Conservation (phyloP, 2,113 vertebrate genomes). For the Butorides virescens region DNA sequence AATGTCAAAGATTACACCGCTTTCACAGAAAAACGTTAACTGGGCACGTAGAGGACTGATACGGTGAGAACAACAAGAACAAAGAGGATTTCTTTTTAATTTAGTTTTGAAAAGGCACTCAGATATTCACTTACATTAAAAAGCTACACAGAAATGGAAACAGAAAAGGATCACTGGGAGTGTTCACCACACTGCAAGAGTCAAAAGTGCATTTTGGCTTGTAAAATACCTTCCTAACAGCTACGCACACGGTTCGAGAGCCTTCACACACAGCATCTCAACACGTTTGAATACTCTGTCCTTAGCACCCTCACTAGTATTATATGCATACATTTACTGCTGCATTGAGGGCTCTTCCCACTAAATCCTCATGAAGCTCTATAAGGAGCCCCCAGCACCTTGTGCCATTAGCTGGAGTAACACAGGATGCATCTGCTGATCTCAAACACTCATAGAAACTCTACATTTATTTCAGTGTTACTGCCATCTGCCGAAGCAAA, state of each 20-base stretch:
- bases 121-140: neutral
- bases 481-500: neutral
- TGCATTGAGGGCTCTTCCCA: neutral
- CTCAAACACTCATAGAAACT: neutral
- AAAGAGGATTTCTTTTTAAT: neutral
- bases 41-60: rapidly evolving
- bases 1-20: neutral
- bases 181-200: neutral
- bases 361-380: neutral
- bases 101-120: neutral
- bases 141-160: neutral
- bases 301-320: neutral
- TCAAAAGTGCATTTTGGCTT: neutral
- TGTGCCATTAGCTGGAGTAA: neutral
- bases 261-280: neutral
- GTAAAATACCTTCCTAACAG: neutral
- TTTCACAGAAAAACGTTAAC: neutral
- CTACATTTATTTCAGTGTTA: neutral
- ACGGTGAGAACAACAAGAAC: rapidly evolving
- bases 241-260: neutral
- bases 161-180: neutral
- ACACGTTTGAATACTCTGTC: neutral
- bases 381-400: neutral
- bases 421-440: neutral
- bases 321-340: neutral